Evolutionary conservation across 2,113 vertebrate genomes (phyloP).

Genomic region (Odontesthes bonariensis): DNA sequence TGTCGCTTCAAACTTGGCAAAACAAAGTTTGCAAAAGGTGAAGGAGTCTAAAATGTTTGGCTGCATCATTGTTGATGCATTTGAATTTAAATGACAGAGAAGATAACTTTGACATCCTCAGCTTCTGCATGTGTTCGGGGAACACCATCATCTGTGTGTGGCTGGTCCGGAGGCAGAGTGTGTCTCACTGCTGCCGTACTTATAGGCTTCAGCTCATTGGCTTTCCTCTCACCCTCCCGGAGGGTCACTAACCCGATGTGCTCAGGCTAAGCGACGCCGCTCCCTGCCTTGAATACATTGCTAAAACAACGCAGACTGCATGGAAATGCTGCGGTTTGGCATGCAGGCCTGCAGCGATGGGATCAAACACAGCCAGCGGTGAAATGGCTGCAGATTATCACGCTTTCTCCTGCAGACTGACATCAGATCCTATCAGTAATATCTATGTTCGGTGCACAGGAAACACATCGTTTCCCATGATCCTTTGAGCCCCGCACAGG

Average conservation of each 20-base stretch:
- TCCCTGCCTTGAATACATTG: slow-evolving; percentile 33
- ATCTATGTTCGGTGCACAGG: slow-evolving; percentile 27
- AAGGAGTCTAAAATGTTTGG: too few species aligned
- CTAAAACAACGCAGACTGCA: slow-evolving; percentile 20
- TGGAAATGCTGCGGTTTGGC: slow-evolving; percentile 33
- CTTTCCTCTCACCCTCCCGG: slow-evolving; percentile 36
- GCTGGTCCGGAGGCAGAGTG: slow-evolving; percentile 52
- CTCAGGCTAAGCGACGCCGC: slow-evolving; percentile 32
- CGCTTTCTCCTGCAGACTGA: slow-evolving; percentile 39
- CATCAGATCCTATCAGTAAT: slow-evolving; percentile 39
- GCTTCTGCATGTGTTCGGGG: slow-evolving; percentile 19
- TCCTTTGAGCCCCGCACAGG: slow-evolving; percentile 38
- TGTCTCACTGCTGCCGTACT: slow-evolving; percentile 44
- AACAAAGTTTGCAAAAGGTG: too few species aligned
- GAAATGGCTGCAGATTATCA: slow-evolving; percentile 42
- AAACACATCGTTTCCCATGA: slow-evolving; percentile 49
- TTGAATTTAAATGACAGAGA: too few species aligned
- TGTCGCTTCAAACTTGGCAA: too few species aligned
- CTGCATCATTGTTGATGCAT: too few species aligned
- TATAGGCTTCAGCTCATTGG: slow-evolving; percentile 42
- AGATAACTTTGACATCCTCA: neutral
- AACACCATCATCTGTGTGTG: neutral
- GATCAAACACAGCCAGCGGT: slow-evolving; percentile 35
- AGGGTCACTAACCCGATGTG: slow-evolving; percentile 45
- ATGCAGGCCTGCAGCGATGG: slow-evolving; percentile 23